Conservation (phyloP, 2,888 invertebrate genomes). For the Branchellion lobata region DNA sequence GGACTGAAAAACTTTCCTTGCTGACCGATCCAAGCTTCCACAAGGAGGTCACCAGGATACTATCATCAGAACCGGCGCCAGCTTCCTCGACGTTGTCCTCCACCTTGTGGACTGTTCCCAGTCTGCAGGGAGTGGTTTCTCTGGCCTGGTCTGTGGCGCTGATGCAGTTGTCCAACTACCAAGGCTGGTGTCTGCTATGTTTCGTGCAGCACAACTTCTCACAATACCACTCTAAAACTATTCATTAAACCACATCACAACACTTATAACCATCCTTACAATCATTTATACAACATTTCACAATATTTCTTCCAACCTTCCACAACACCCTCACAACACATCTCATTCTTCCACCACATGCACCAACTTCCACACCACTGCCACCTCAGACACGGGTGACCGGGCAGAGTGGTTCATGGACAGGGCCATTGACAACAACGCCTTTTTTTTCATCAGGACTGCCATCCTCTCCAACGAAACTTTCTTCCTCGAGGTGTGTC, state of each 20-base stretch:
- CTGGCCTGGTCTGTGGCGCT: conserved; percentile 74
- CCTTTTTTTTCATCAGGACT: conserved; percentile 77
- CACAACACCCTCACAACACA: too few species aligned
- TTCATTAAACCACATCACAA: too few species aligned
- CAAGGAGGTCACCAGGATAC: conserved; percentile 64
- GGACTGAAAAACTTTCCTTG: conserved; percentile 59
- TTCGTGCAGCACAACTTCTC: too few species aligned
- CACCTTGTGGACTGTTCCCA: conserved; percentile 61
- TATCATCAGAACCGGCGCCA: background rate
- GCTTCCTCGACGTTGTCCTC: conserved; percentile 40
- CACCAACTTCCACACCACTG: too few species aligned
- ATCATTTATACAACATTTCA: too few species aligned
- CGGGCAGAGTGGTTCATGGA: conserved; percentile 80
- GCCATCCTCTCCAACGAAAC: conserved; percentile 69
- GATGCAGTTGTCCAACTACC: conserved; percentile 56
- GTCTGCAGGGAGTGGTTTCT: conserved; percentile 67
- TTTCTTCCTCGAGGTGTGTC: conserved; percentile 69
- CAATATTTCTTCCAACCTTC: too few species aligned
- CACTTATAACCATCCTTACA: too few species aligned
- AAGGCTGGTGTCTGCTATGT: conserved; percentile 3
- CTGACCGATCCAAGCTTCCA: conserved; percentile 59
- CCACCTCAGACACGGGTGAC: conserved; percentile 67
- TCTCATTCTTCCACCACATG: too few species aligned
- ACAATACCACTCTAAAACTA: too few species aligned
- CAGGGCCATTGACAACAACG: conserved; percentile 74